These are phyloP conservation scores for Lepilemur septentrionalis DNA, from an alignment of 2,797 vertebrate genomes.

Conservation along the genomic window DNA sequence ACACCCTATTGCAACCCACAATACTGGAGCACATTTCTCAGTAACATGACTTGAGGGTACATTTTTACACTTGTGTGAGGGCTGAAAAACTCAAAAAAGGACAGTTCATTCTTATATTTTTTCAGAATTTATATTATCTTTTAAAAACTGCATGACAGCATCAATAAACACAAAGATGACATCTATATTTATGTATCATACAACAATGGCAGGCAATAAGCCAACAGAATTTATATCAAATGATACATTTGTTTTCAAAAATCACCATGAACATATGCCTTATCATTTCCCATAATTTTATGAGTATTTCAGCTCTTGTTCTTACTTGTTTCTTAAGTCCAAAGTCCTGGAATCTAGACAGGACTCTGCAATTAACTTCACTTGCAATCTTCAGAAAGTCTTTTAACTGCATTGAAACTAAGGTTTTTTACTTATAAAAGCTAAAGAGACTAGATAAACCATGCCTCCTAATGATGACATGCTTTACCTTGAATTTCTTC, in stretches of 20 bases:
- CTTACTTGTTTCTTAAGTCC: background rate
- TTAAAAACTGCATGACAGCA: background rate
- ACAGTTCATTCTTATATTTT: background rate
- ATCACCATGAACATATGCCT: background rate
- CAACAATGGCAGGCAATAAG: background rate
- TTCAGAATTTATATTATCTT: background rate
- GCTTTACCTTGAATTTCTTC: background rate
- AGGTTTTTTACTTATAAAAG: background rate
- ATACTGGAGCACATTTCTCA: constrained; percentile 68
- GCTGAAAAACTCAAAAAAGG: background rate
- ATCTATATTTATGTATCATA: background rate
- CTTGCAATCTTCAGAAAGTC: background rate
- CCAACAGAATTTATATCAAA: constrained; percentile 36
- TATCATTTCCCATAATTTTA: constrained; percentile 19
- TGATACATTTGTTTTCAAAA: constrained; percentile 14
- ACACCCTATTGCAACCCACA: constrained; percentile 62
- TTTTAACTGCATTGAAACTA: background rate
- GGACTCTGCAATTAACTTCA: background rate
- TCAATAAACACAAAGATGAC: background rate
- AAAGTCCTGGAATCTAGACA: background rate
- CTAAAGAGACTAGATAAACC: background rate
- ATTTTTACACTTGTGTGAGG: constrained; percentile 16
- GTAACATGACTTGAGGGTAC: constrained; percentile 74
- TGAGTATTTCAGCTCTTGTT: background rate
- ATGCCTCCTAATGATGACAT: background rate